Evolutionary conservation across 2,797 vertebrate species (phyloP), one percentile per base, ranked within the genome.

Genomic region (Netta rufina): DNA sequence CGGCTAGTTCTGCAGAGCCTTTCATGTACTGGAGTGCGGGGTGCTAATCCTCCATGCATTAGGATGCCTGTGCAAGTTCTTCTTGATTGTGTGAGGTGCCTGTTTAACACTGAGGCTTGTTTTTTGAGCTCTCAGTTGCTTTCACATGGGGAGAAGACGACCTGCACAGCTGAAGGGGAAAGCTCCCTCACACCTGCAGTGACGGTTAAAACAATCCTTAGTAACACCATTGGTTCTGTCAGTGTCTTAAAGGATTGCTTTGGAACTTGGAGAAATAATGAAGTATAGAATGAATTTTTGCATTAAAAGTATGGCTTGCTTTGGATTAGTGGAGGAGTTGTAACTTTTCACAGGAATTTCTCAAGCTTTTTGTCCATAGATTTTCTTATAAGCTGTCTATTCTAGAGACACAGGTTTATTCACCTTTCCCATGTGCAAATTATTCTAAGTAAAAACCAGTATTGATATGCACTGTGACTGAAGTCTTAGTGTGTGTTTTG

Each of bases 121-220:
- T 89, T 95, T 91, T 80, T 74, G 69, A 87, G 72, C 77, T 80
- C 67, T 24, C 5, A 12, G 61, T 83, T 90, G 57, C 75, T 85
- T 87, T 93, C 81, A 75, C 60, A 57, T 84, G 83, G 30, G 45
- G 30, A 69, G 77, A 84, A 67, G 67, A 45, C 13, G 17, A 45
- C 64, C n/a, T 75, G 56, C 43, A 6, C 12, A 64, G 56, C 57
- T 87, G 64, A 71, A 73, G 8, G 14, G 72, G 82, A 74, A 74
- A 81, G 73, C 41, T 62, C 30, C 33, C 25, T 72, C 36, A 60
- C 33, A 25, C 39, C 36, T 71, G 67, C 10, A 53, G 0, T 66
- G 71, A 14, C 13, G 36, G 38, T 76, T 81, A 38, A 82, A 84
- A 62, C 47, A 76, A 16, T 49, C 60, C 60, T 51, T 71, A 33